Conservation (phyloP, 2,113 vertebrate species). For the Pelecanus crispus region DNA sequence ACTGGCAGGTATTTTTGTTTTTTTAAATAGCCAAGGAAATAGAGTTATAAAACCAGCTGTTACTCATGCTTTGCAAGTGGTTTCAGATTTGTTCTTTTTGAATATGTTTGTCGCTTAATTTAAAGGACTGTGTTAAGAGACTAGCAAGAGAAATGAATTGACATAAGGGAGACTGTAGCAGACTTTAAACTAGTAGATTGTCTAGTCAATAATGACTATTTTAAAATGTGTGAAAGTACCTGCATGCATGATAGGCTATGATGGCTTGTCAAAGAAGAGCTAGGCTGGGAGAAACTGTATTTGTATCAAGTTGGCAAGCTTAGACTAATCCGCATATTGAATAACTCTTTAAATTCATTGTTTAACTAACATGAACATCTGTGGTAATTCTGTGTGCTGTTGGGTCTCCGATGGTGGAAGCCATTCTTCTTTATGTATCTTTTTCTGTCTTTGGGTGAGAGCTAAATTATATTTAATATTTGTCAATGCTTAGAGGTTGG, state of each 20-base stretch:
- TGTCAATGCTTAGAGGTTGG: neutral
- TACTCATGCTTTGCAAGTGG: neutral
- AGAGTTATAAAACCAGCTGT: neutral
- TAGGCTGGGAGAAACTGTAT: neutral
- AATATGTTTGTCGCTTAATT: neutral
- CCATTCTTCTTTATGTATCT: neutral
- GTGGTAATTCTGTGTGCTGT: neutral
- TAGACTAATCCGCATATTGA: neutral
- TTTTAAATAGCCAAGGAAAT: neutral
- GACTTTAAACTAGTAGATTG: slow-evolving; percentile 7
- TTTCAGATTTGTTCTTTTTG: neutral
- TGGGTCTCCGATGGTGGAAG: neutral
- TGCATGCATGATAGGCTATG: neutral
- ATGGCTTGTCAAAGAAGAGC: neutral
- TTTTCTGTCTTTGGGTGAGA: neutral
- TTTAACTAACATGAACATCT: neutral
- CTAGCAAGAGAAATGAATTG: neutral
- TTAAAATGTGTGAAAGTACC: slow-evolving; percentile 28
- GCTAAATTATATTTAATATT: neutral
- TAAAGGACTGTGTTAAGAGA: slow-evolving; percentile 11
- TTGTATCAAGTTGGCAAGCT: neutral
- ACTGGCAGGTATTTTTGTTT: neutral
- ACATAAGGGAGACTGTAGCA: neutral
- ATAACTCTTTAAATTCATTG: neutral
- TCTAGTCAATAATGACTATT: neutral